Percentiles rank a stretch among this genome's conserved stretches.
These are phyloP conservation scores for Pachypanchax playfairii DNA, from an alignment of 2,113 vertebrate species.

Conservation along the genomic window DNA sequence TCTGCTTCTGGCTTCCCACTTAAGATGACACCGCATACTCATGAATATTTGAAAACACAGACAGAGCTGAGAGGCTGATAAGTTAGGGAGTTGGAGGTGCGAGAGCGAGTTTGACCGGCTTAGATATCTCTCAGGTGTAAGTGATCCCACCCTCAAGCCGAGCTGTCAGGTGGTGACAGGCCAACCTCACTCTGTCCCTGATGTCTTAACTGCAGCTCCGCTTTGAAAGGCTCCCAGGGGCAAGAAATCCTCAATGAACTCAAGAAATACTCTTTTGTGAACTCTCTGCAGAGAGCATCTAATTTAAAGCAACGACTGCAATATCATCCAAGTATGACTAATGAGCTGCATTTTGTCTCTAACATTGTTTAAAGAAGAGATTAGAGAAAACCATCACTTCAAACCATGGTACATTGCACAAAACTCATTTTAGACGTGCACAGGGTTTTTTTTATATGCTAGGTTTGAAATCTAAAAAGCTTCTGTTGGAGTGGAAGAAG, in stretches of 20 bases:
- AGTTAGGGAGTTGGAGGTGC: constrained; percentile 43
- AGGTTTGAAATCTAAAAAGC: constrained; percentile 1
- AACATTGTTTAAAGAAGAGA: constrained; percentile 22
- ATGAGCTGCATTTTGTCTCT: constrained; percentile 14
- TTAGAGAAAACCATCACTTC: not conserved
- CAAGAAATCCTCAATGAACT: constrained; percentile 24
- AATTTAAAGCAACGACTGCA: constrained; percentile 9
- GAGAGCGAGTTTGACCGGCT: constrained; percentile 41
- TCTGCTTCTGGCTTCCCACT: constrained; percentile 59
- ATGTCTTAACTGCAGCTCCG: constrained; percentile 44
- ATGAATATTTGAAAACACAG: constrained; percentile 74
- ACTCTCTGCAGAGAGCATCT: constrained; percentile 24
- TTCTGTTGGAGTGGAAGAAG: constrained; percentile 14
- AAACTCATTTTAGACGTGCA: constrained; percentile 15
- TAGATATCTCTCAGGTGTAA: constrained; percentile 51
- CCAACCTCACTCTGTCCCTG: constrained; percentile 42
- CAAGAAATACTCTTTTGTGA: constrained; percentile 19
- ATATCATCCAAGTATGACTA: constrained; percentile 16
- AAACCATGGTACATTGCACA: constrained; percentile 9
- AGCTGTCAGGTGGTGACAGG: constrained; percentile 52
- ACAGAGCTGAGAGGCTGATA: constrained; percentile 41
- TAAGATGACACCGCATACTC: constrained; percentile 57
- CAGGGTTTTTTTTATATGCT: not conserved
- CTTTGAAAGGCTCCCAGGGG: constrained; percentile 35
- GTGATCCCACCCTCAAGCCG: constrained; percentile 39